Base-by-base conservation (phyloP, 2,113 vertebrate species). In the Megalops atlanticus region DNA sequence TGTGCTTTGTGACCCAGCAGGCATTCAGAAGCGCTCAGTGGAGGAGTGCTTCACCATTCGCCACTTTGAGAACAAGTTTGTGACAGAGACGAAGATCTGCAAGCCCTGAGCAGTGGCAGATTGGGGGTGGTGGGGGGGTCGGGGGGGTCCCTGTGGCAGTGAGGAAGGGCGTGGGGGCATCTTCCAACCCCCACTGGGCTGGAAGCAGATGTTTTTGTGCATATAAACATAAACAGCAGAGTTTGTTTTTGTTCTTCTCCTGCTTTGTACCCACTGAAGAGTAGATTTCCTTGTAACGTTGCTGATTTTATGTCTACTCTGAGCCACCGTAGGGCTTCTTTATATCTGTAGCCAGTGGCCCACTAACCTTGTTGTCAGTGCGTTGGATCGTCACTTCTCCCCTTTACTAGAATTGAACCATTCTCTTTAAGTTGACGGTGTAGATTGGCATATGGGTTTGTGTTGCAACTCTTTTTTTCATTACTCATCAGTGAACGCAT, bases 1-100 rank as follows among this genome's bases (percentile, higher is more conserved):
- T 74, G 71, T 76, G 6, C 76, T 40, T 7, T 52, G 82, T 89
- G 83, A 84, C 7, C 69, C 35, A 76, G 85, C 90, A 92, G 95
- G 95, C 87, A 92, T 98, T 86, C 96, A 97, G 87, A 97, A 98
- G 86, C 95, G 96, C 73, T 95, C 96, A 0, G 93, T 92, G 7
- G 96, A 96, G 81, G 94, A 94, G 14, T 99, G 96, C 80, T 95
- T 92, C 84, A 94, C 93, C 75, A 96, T 98, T 90, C 95, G 90
- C 83, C 97, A 99, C 89, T 98, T 99, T 72, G 96, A 96, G 85
- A 99, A 97, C 84, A 95, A 92, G 81, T 98, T 97, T 84, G 96
- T 98, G 84, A 95, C 96, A 11, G 95, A 96, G 89, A 98, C 96
- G 81, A 94, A 90, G 89, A 97, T 98, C 92, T 99, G 96, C 89